Base-by-base conservation (phyloP, 2,113 vertebrate genomes). In the Theristicus caerulescens region DNA sequence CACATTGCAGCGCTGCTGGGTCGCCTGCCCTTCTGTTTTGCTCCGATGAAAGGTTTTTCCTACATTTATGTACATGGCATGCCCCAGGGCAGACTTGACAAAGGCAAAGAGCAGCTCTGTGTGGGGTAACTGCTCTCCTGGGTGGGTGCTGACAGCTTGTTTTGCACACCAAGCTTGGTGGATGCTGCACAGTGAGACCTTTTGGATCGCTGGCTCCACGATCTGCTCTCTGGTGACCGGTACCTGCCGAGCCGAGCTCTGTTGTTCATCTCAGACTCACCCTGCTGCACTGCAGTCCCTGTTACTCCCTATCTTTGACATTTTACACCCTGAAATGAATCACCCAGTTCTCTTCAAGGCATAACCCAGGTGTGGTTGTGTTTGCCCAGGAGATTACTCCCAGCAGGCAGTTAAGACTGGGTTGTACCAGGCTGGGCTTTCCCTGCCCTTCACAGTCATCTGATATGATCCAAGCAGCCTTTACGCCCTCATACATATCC, bases 351-450 rank as follows among this genome's bases (percentile, higher is more conserved):
- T 16, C 6, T 78, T 65, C 21, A 16, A 71, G 38, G 51, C 51
- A 44, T 47, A 84, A 6, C 29, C 47, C 94, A 91, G 94, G 95
- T 55, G 96, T 87, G 96, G 96, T 61, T 91, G 24, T 91, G 83
- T 96, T 97, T 96, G 83, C 83, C 17, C 77, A 55, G 65, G 52
- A 82, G 67, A 31, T 77, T 42, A 32, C 34, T 83, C 62, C 46
- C 36, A 62, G 14, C 31, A 65, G 44, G 47, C 29, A 24, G 42
- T 46, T 25, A 51, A 32, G 22, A 54, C 22, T 27, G n/a, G 57
- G 47, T n/a, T 71, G 91, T 96, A 73, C 83, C 91, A 96, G 86
- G 77, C 47, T 91, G 88, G n/a, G 67, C 77, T 92, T 17, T 91
- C 83, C 89, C 81, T 79, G 20, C 81, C n/a, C 77, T 83, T 62